These are phyloP conservation scores for Scaptomyza cyrtandrae DNA, from an alignment of 2,888 invertebrate genomes.

Conservation along the genomic window DNA sequence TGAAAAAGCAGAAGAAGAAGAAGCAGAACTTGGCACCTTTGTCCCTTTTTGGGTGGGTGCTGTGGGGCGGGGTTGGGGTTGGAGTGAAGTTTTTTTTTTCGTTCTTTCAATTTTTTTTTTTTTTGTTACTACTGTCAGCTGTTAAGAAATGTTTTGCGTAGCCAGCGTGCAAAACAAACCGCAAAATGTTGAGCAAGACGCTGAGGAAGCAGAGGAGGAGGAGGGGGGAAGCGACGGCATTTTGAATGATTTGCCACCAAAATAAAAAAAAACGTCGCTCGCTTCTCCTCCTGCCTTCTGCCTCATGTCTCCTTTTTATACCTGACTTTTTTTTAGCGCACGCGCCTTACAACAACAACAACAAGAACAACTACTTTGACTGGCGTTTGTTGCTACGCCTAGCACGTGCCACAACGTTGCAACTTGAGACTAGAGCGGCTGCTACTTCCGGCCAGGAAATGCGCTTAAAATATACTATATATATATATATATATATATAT, in stretches of 20 bases:
- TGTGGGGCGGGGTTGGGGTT: neutral
- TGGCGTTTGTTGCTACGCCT: no score
- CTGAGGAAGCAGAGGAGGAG: no score
- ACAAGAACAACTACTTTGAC: neutral
- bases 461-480: slow-evolving; percentile 42
- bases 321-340: slow-evolving; percentile 40
- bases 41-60: slow-evolving; percentile 20
- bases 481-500: no score
- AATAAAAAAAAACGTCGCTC: slow-evolving; percentile 10
- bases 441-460: slow-evolving; percentile 61
- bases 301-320: no score
- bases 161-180: slow-evolving; percentile 71
- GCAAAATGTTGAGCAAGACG: slow-evolving; percentile 64
- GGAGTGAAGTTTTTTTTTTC: neutral
- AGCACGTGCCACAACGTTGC: slow-evolving; percentile 70
- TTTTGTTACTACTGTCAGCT: slow-evolving; percentile 20
- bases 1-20: slow-evolving; percentile 30
- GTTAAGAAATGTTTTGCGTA: slow-evolving; percentile 57
- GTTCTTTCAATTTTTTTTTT: no score
- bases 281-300: no score
- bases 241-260: slow-evolving; percentile 46
- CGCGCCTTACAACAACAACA: slow-evolving; percentile 52
- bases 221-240: no score
- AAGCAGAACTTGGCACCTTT: slow-evolving; percentile 68
- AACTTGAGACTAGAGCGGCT: slow-evolving; percentile 48